Evolutionary conservation across 2,113 vertebrate genomes (phyloP), one percentile per base, ranked within the genome.

Genomic region (Ailurus styani): DNA sequence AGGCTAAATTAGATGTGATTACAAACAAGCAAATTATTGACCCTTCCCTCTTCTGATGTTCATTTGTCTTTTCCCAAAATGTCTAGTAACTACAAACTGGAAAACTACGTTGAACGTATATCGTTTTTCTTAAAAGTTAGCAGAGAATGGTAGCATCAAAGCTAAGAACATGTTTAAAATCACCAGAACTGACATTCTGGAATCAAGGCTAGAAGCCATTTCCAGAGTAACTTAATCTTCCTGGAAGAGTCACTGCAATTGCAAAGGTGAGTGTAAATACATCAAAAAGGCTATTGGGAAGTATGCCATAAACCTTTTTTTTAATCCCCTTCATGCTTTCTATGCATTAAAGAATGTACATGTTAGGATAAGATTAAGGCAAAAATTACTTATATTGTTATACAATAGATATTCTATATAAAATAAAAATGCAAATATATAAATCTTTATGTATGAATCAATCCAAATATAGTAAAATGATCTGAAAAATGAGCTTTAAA

Each of bases 11-110:
- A 60, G n/a, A 91, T 62, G 34, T 86, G 81, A 96, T 68, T 79
- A 21, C 21, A 96, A 52, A 37, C 90, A 87, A 95, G 68, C 45
- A 91, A 52, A 79, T 89, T 93, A 79, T 29, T 78, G 78, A 89
- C 12, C 12, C 25, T 95, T 91, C 95, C 29, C 11, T 88, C 52
- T 94, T 95, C 66, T 92, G 52, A 92, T 55, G 37, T 92, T 85
- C 81, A 34, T 82, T 95, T 93, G 42, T 87, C 83, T 85, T 90
- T 52, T 93, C 79, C 52, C n/a, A 84, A 84, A 95, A 72, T 83
- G 73, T 45, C 83, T 83, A 87, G 42, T 15, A 91, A 29, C 29
- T 54, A 62, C 52, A 2, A 95, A 60, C 37, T 94, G 6, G 15
- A 95, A 96, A 82, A 54, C 11, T 52, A 78, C 37, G 12, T 29